These are phyloP conservation scores for Catharus ustulatus DNA, from an alignment of 2,797 vertebrate species.

Conservation along the genomic window DNA sequence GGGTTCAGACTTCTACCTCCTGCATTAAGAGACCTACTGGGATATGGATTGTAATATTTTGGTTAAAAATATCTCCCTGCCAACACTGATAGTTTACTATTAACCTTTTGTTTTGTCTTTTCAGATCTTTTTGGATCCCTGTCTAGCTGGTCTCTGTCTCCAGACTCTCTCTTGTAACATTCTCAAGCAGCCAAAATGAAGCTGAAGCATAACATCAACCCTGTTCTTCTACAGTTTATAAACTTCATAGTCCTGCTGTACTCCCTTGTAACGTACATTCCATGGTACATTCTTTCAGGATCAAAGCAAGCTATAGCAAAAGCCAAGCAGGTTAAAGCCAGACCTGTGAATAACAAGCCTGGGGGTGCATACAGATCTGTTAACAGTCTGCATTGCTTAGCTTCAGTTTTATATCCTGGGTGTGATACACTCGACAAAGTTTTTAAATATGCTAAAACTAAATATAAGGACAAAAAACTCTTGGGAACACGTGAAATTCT, in stretches of 20 bases:
- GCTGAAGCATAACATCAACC: slow-evolving; percentile 89
- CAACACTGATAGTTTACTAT: neutral
- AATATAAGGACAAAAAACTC: slow-evolving; percentile 84
- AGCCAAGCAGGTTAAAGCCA: slow-evolving; percentile 84
- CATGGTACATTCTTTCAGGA: slow-evolving; percentile 82
- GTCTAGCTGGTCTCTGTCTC: slow-evolving; percentile 27
- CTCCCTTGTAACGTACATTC: slow-evolving; percentile 85
- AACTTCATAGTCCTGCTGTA: slow-evolving; percentile 86
- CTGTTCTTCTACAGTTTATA: slow-evolving; percentile 86
- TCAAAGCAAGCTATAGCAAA: slow-evolving; percentile 78
- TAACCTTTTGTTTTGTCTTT: slow-evolving; percentile 9
- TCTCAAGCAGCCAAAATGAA: slow-evolving; percentile 81
- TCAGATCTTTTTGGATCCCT: slow-evolving; percentile 62
- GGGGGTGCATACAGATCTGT: slow-evolving; percentile 87
- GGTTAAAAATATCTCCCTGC: neutral
- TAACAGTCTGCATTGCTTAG: slow-evolving; percentile 79
- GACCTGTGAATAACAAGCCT: slow-evolving; percentile 77
- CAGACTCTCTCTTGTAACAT: slow-evolving; percentile 33
- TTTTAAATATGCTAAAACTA: slow-evolving; percentile 83
- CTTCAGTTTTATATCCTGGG: slow-evolving; percentile 82
- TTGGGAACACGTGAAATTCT: slow-evolving; percentile 91
- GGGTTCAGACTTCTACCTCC: neutral
- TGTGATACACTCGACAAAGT: slow-evolving; percentile 90
- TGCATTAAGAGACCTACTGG: neutral
- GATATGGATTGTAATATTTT: neutral